phyloP scores from a whole-genome alignment of 2,888 invertebrate genomes.

The Pseudoips prasinana region DNA sequence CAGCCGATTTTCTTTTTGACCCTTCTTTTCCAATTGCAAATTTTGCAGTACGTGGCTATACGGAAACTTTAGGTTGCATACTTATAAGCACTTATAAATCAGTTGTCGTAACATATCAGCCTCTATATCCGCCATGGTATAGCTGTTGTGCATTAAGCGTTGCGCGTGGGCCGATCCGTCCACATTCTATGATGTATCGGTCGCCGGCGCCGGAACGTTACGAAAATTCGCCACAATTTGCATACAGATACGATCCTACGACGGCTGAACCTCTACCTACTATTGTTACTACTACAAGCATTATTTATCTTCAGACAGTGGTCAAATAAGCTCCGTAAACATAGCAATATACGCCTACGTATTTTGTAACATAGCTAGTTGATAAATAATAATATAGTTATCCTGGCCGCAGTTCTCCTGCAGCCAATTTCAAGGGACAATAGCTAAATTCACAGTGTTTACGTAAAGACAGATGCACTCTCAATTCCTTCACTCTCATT shows the following conservation, averaged over 20 bases:
- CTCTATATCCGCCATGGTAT: conserved; percentile 37
- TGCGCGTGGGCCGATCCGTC: conserved; percentile 73
- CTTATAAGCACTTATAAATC: too few species aligned
- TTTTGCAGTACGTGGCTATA: too few species aligned
- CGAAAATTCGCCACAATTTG: conserved; percentile 75
- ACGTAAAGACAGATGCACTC: too few species aligned
- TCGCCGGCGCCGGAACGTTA: conserved; percentile 61
- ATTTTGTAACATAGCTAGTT: not conserved
- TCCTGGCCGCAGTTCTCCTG: too few species aligned
- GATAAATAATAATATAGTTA: too few species aligned
- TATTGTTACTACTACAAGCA: conserved; percentile 53
- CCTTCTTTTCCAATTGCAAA: too few species aligned
- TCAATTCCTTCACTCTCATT: too few species aligned
- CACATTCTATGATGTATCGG: conserved; percentile 79
- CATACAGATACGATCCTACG: conserved; percentile 67
- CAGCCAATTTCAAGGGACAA: too few species aligned
- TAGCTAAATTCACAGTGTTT: too few species aligned
- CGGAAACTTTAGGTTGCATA: too few species aligned
- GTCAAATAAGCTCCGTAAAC: conserved; percentile 36
- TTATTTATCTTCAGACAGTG: conserved; percentile 60
- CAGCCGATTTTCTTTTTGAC: too few species aligned
- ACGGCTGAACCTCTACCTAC: conserved; percentile 37
- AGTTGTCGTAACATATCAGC: conserved; percentile 45
- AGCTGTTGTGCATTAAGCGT: conserved; percentile 57
- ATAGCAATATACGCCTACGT: conserved; percentile 19